Percentiles rank a stretch among this genome's conserved stretches.
phyloP scores from a whole-genome alignment of 2,113 vertebrate genomes.

The Sialia sialis region DNA sequence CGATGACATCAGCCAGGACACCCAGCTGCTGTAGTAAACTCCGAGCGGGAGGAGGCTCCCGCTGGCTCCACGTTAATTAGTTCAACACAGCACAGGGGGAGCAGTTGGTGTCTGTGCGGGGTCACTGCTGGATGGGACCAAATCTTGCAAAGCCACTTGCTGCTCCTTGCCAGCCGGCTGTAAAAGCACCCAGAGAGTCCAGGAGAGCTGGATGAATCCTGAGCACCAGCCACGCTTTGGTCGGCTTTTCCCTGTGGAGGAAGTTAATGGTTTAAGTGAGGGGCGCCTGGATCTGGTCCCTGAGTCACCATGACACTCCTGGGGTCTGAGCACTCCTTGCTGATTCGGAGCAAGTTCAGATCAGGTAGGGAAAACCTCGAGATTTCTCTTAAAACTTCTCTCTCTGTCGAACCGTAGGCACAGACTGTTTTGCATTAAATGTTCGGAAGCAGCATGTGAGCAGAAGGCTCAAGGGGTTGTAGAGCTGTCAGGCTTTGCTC shows the following conservation, averaged over 20 bases:
- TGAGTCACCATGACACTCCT: slow-evolving; percentile 93
- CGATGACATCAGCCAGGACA: slow-evolving; percentile 80
- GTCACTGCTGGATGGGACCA: slow-evolving; percentile 84
- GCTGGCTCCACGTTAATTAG: slow-evolving; percentile 71
- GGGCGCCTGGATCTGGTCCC: slow-evolving; percentile 76
- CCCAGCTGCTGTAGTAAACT: slow-evolving; percentile 68
- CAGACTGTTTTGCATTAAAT: slow-evolving; percentile 25
- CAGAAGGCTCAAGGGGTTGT: neutral
- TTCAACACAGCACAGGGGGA: slow-evolving; percentile 74
- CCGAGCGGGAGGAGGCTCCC: slow-evolving; percentile 76
- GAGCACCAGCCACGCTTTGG: slow-evolving; percentile 30
- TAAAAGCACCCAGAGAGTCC: slow-evolving; percentile 41
- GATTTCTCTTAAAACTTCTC: slow-evolving; percentile 63
- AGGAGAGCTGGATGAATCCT: slow-evolving; percentile 65
- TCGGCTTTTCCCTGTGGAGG: slow-evolving; percentile 66
- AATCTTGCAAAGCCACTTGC: slow-evolving; percentile 64
- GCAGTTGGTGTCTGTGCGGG: slow-evolving; percentile 78
- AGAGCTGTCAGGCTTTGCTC: slow-evolving; percentile 27
- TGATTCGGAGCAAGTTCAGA: slow-evolving; percentile 99
- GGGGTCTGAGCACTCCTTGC: slow-evolving; percentile 95
- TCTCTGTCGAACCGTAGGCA: slow-evolving; percentile 15
- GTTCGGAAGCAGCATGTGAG: slow-evolving; percentile 5
- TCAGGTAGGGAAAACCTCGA: slow-evolving; percentile 87
- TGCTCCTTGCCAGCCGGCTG: slow-evolving; percentile 41
- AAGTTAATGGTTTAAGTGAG: slow-evolving; percentile 71